Percentiles rank a stretch among this genome's conserved stretches.
phyloP scores from a whole-genome alignment of 1,140 invertebrate species.

The Drosophila novamexicana region DNA sequence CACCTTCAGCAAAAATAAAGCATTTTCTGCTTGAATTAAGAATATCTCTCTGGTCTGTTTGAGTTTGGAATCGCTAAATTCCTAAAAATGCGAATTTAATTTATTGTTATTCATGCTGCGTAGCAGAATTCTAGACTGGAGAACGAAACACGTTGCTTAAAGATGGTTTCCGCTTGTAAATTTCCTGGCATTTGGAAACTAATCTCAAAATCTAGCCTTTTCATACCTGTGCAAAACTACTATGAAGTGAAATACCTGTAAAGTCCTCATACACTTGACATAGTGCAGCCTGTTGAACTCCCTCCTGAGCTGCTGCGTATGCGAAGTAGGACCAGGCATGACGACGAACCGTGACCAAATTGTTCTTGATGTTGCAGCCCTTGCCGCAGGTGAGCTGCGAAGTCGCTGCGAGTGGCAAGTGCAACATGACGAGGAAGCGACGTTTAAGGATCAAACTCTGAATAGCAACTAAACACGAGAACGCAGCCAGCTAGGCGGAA shows the following conservation, averaged over 20 bases:
- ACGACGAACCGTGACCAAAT: conserved; percentile 63
- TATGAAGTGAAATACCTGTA: conserved; percentile 57
- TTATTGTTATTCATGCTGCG: background rate
- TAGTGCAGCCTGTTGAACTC: conserved; percentile 54
- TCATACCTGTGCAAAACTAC: background rate
- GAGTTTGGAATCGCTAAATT: conserved; percentile 7
- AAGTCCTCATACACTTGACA: conserved; percentile 76
- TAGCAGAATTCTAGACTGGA: background rate
- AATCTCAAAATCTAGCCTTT: background rate
- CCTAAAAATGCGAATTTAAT: conserved; percentile 1
- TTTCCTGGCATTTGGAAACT: background rate
- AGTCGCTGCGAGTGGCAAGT: conserved; percentile 38
- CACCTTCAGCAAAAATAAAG: background rate
- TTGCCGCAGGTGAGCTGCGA: conserved; percentile 30
- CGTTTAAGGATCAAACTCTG: conserved; percentile 57
- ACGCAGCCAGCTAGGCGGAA: conserved; percentile 38
- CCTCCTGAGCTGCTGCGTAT: conserved; percentile 50
- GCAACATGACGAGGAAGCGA: conserved; percentile 49
- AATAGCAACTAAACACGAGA: conserved; percentile 58
- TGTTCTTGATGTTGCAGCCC: conserved; percentile 27
- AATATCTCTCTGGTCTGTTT: conserved; percentile 11
- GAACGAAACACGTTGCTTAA: background rate
- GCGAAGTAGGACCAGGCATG: conserved; percentile 67
- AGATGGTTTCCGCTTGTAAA: background rate
- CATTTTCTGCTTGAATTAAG: background rate